Base-by-base conservation (phyloP, 1,140 invertebrate species). In the Macrotrachela quadricornifera region DNA sequence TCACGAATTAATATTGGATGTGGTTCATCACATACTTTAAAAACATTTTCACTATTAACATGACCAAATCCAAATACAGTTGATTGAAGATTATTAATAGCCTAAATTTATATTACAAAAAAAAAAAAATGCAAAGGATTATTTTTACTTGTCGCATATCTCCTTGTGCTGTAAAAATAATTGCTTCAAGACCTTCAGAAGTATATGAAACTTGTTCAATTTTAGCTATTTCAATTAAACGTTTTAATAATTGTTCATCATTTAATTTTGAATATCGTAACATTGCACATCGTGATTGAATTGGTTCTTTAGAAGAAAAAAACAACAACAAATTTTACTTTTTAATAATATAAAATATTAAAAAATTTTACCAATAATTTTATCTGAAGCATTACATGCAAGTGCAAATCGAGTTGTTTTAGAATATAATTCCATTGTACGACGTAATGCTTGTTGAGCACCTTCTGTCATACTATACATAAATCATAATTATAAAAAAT, bases 21-120 rank as follows among this genome's bases (percentile, higher is more conserved):
- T 0, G 94, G 92, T 67, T 99, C 91, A 72, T 99, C 94, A 67
- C 94, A 99, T 13, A 99, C 90, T 74, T 96, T 97, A 63, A 96
- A 97, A n/a, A 99, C 92, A 77, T 95, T 91, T 62, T 86, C 81
- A 56, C 80, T 79, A 58, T 80, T 90, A 2, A 99, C 80, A 63
- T 82, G 78, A 6, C 79, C 80, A 75, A 94, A 96, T 21, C 91
- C 91, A 70, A 94, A 86, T 44, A 78, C 78, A 0, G 92, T 97
- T 4, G 91, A 91, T 71, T 99, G 94, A 21, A 99, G 69, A 76
- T 99, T 99, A 70, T 99, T 99, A 14, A 99, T 71, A 0, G 83
- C 92, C 21, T 30, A 30, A 30, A 30, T 30, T 30, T 8, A 30
- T 4, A 30, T 30, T 4, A 30, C 2, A 30, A 4, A 4, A 8